Conservation (phyloP, 2,113 vertebrate genomes). For the Seriola quinqueradiata region DNA sequence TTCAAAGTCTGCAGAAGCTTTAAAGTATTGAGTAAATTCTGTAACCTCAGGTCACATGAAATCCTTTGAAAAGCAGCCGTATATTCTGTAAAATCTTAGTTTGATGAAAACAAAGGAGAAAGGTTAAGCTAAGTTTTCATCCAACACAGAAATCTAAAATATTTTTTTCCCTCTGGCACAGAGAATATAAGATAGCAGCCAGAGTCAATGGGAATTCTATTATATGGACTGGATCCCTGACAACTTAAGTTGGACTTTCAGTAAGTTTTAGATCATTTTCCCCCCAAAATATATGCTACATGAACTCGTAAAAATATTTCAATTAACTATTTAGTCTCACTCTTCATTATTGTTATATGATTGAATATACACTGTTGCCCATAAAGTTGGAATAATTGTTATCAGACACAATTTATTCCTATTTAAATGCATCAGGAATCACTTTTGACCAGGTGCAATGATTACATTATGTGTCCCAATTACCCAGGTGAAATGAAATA, state of each 20-base stretch:
- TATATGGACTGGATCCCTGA: neutral
- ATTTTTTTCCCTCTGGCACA: neutral
- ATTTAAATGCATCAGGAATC: too few relatives aligned
- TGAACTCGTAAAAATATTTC: too few relatives aligned
- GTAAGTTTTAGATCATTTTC: neutral
- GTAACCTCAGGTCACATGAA: conserved; percentile 17
- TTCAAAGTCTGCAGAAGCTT: conserved; percentile 16
- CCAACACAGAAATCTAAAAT: conserved; percentile 3
- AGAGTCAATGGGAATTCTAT: neutral
- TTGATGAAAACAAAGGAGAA: conserved; percentile 24
- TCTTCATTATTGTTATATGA: too few relatives aligned
- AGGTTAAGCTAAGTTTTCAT: conserved; percentile 15
- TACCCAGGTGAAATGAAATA: too few relatives aligned
- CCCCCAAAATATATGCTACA: neutral
- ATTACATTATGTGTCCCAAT: too few relatives aligned
- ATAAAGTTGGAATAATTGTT: too few relatives aligned
- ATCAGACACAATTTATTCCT: too few relatives aligned
- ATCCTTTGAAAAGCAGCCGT: conserved; percentile 17
- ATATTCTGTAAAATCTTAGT: conserved; percentile 16
- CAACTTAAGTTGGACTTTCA: neutral
- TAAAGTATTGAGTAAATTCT: conserved; percentile 38
- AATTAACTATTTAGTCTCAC: too few relatives aligned
- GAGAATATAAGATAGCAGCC: conserved; percentile 3
- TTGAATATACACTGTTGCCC: too few relatives aligned
- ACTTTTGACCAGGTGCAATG: too few relatives aligned